Conservation (phyloP, 1,140 invertebrate genomes). For the Lycorma delicatula region DNA sequence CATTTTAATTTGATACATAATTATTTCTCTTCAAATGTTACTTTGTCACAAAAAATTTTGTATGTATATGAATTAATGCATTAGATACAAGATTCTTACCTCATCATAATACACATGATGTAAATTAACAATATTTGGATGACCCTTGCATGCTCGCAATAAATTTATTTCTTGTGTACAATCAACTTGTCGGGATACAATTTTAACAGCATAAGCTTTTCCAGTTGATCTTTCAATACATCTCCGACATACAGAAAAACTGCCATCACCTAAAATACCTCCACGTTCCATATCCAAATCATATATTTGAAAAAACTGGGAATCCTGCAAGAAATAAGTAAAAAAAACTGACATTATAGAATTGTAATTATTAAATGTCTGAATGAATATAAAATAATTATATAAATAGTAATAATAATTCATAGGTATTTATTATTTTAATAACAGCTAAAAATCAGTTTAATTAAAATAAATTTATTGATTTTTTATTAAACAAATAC, state of each 20-base stretch:
- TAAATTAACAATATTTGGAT: constrained; percentile 80
- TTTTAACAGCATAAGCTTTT: constrained; percentile 82
- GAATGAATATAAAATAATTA: too few relatives aligned
- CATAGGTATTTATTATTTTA: too few relatives aligned
- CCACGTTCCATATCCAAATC: constrained; percentile 54
- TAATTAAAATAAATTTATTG: too few relatives aligned
- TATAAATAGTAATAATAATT: too few relatives aligned
- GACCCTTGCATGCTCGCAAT: constrained; percentile 72
- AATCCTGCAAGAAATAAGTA: too few relatives aligned
- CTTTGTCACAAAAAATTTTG: not conserved
- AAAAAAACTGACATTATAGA: too few relatives aligned
- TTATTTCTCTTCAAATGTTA: not conserved
- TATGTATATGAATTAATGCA: not conserved
- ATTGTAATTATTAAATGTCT: too few relatives aligned
- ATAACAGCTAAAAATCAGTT: too few relatives aligned
- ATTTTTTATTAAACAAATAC: too few relatives aligned
- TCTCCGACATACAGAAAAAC: constrained; percentile 78
- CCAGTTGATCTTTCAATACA: constrained; percentile 66
- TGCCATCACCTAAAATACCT: constrained; percentile 73
- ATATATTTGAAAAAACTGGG: constrained; percentile 79
- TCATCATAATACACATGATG: constrained; percentile 74
- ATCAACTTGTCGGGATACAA: constrained; percentile 70
- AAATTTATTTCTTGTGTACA: constrained; percentile 67
- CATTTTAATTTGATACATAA: not conserved
- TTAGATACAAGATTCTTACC: constrained; percentile 34